These are phyloP conservation scores for Paracanthobrama guichenoti DNA, from an alignment of 2,113 vertebrate genomes.

Conservation along the genomic window DNA sequence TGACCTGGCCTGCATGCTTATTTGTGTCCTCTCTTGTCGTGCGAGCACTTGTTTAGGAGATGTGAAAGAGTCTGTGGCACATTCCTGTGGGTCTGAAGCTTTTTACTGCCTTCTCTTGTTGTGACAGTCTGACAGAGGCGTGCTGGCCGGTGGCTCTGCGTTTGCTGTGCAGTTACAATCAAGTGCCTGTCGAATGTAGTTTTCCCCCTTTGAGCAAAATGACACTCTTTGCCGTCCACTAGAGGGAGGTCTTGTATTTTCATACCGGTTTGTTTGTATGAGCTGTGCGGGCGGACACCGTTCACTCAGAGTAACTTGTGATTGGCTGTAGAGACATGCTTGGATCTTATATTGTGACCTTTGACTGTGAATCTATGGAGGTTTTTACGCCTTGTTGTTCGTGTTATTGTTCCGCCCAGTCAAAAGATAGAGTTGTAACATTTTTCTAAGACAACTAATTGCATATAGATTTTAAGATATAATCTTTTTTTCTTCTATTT, in stretches of 20 bases:
- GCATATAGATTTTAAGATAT: conserved; percentile 46
- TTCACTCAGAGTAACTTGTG: conserved; percentile 21
- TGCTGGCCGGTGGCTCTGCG: conserved; percentile 63
- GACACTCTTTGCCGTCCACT: conserved; percentile 60
- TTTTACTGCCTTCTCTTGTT: conserved; percentile 62
- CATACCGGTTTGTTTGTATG: conserved; percentile 51
- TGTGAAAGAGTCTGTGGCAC: conserved; percentile 4
- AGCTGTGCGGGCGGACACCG: conserved; percentile 19
- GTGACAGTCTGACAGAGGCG: conserved; percentile 56
- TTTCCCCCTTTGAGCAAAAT: conserved; percentile 28
- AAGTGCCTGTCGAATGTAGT: conserved; percentile 73
- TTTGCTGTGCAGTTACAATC: conserved; percentile 70
- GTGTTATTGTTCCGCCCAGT: conserved; percentile 55
- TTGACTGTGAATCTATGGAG: conserved; percentile 74
- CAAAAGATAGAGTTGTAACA: conserved; percentile 51
- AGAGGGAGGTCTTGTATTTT: conserved; percentile 64
- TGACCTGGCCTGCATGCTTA: conserved; percentile 67
- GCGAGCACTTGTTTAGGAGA: conserved; percentile 46
- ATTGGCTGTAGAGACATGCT: conserved; percentile 35
- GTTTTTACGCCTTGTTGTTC: conserved; percentile 67
- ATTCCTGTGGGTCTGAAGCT: conserved; percentile 30
- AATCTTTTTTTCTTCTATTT: not conserved
- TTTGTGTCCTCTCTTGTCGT: conserved; percentile 57
- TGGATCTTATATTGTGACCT: conserved; percentile 71
- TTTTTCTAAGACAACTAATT: conserved; percentile 58